Evolutionary conservation across 2,113 vertebrate genomes (phyloP).

Genomic region (Mandrillus leucophaeus): DNA sequence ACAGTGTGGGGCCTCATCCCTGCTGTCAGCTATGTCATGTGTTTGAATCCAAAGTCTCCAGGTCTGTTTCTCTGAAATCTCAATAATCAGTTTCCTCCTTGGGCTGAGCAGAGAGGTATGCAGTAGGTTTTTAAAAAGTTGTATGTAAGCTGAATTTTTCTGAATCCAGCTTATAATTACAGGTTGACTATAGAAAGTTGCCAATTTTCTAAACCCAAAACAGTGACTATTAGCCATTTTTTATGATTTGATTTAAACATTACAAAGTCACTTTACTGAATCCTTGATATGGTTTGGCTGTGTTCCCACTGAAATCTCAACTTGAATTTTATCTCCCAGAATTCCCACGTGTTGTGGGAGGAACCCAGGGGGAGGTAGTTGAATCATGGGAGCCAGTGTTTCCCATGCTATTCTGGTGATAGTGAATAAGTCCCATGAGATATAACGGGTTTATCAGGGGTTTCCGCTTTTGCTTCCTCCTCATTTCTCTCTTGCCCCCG

Average conservation of each 20-base stretch:
- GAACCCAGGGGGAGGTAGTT: too few species aligned
- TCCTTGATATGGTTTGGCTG: background rate
- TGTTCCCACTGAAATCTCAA: too few species aligned
- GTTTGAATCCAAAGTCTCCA: background rate
- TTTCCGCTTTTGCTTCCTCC: too few species aligned
- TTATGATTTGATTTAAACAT: constrained; percentile 23
- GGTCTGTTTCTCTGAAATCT: background rate
- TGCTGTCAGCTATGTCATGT: background rate
- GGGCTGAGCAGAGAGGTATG: background rate
- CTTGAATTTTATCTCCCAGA: too few species aligned
- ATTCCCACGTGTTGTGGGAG: too few species aligned
- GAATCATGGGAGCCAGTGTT: too few species aligned
- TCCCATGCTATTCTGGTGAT: too few species aligned
- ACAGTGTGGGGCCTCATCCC: background rate
- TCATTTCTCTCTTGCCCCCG: too few species aligned
- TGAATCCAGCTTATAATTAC: background rate
- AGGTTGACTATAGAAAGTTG: background rate
- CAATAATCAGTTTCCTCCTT: background rate
- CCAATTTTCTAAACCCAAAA: background rate
- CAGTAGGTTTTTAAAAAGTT: background rate
- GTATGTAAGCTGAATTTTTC: background rate
- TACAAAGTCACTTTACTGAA: background rate
- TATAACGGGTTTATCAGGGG: too few species aligned
- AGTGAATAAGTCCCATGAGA: too few species aligned
- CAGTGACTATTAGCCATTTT: background rate